Base-by-base conservation (phyloP, 1,140 invertebrate species). In the Procambarus virginalis region DNA sequence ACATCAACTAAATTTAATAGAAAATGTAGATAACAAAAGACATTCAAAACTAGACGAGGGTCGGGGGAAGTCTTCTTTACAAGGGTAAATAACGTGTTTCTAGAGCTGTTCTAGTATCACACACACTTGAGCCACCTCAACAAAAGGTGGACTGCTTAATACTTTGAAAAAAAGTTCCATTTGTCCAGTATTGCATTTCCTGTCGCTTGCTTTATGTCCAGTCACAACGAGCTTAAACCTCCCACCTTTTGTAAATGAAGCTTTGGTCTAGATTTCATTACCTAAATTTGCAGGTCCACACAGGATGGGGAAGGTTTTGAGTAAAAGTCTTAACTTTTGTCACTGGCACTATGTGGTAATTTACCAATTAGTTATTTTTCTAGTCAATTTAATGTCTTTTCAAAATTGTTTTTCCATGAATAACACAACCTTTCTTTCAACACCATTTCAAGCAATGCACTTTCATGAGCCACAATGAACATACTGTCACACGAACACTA, bases 61-160 rank as follows among this genome's bases (percentile, higher is more conserved):
- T 22, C 48, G 86, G 60, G 76, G 34, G 34, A 34, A 80, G 64
- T 75, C 55, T 84, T 83, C 75, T 89, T 84, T 83, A 78, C 75
- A 89, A 55, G 81, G 87, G 73, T 84, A 83, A 84, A 89, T 73
- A 89, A 78, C 87, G 87, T 89, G 87, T 89, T 89, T 89, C 87
- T 89, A 84, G 86, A 88, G 73, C 78, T 49, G 55, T 80, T 77
- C 81, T 89, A 89, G 81, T 84, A 89, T 89, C 87, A 89, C 87
- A 89, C 87, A 89, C 81, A 89, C 75, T 77, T 64, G 87, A 83
- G 81, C 73, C 87, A 84, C 87, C 87, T 84, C 75, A 79, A 89
- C 87, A 84, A 78, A 89, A 89, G 87, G 87, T 89, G 87, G 87
- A 89, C 80, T 82, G 86, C 86, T 89, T 89, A 89, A 89, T 89